Base-by-base conservation (phyloP, 2,888 invertebrate genomes). In the Scelioninae gen. 2 region DNA sequence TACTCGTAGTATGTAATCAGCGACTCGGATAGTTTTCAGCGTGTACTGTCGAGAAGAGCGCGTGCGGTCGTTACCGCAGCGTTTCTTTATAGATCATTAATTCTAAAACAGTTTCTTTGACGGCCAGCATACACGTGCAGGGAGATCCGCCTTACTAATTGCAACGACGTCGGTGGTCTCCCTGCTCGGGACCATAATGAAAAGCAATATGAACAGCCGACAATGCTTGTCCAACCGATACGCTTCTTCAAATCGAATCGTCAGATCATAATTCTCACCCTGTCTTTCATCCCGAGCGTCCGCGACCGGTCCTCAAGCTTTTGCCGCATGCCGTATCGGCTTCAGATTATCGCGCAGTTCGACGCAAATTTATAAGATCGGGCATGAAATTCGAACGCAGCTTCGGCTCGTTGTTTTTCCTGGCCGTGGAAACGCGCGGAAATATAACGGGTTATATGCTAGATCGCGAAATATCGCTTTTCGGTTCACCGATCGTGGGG, bases 81-180 rank as follows among this genome's bases (percentile, higher is more conserved):
- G 76, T 77, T 79, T 78, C 79, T 77, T 78, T 78, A 79, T 80
- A 79, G 78, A 78, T 79, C 81, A 80, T 80, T 80, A 81, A 80
- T 80, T 81, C 78, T 78, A 78, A 80, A 80, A 79, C 79, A 77
- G 78, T 77, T 77, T 72, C 74, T 74, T 76, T 74, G 73, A 74
- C 76, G 74, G 78, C 77, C 77, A 74, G 76, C 76, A 76, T 74
- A 77, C 77, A 76, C 77, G 76, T 71, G 71, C 68, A 76, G 76
- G 76, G 79, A 82, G 81, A 82, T 83, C 81, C 81, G 81, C 82
- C 83, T 82, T 83, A 82, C 83, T 83, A 83, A 83, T 83, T 83
- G 83, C 82, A 78, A 77, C 83, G 78, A 81, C 83, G 80, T 78
- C 79, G 83, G 83, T 82, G 83, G 83, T 83, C 74, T 53, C 45